Evolutionary conservation across 2,797 vertebrate genomes (phyloP), one percentile per base, ranked within the genome.

Genomic region (Caiman crocodilus): DNA sequence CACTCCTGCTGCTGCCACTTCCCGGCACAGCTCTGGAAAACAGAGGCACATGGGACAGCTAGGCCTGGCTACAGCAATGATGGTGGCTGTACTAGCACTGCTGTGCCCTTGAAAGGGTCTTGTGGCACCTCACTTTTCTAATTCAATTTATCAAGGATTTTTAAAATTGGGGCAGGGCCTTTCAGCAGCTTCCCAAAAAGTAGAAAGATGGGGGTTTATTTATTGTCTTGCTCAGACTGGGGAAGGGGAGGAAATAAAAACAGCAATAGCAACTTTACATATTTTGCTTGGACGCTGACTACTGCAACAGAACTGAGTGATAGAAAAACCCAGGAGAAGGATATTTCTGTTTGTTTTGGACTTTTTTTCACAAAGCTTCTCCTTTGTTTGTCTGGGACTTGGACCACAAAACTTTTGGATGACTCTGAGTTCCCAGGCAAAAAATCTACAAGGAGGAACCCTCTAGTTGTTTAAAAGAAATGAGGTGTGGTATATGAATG

Each of bases 311-410:
- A 85, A 13, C 4, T 15, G 11, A 5, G 56, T 0, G 1, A 82
- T 0, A 75, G 23, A 79, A 50, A 50, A 50, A 0, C 3, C 2
- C 4, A 55, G 42, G 42, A 50, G 71, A 67, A 80, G 14, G 13
- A 10, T 2, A 3, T 9, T 30, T 6, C 5, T 6, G n/a, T 32
- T 7, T 13, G 15, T 4, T 20, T 7, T 1, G 42, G 42, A 1
- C 28, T 74, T 55, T 56, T 20, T 76, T 58, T 58, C 0, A 58
- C 12, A 30, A 55, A 6, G 57, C 57, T 93, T 85, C 1, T 71
- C 9, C 59, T 87, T 13, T 20, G 79, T 71, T 32, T 75, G 3
- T 60, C 65, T 63, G 73, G 2, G 25, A 80, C 26, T 79, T 10
- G 14, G 30, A 94, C 32, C 76, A 79, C 18, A 35, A 59, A 23